Conservation (phyloP, 2,888 invertebrate species). For the Mythimna loreyi region DNA sequence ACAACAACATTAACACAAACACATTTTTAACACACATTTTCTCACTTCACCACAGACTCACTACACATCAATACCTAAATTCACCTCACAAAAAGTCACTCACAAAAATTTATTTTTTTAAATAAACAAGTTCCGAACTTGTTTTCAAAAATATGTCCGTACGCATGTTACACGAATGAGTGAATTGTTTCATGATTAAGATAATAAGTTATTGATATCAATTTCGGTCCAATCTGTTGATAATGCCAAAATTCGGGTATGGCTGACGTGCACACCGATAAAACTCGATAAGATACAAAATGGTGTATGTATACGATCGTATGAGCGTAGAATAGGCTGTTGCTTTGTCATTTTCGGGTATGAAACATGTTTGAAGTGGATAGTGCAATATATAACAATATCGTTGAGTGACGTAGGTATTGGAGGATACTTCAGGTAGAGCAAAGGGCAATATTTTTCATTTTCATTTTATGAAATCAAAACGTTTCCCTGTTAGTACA, state of each 20-base stretch:
- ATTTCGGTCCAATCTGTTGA: slow-evolving; percentile 71
- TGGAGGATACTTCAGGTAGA: not conserved
- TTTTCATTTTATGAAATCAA: no score
- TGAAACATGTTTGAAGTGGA: slow-evolving; percentile 3
- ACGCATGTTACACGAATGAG: slow-evolving; percentile 38
- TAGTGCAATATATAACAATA: not conserved
- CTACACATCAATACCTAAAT: slow-evolving; percentile 5
- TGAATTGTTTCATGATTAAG: slow-evolving; percentile 72
- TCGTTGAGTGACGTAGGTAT: not conserved
- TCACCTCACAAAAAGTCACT: slow-evolving; percentile 18
- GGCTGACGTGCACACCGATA: slow-evolving; percentile 67
- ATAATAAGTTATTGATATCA: slow-evolving; percentile 68
- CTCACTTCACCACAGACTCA: slow-evolving; percentile 15
- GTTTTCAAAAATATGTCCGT: slow-evolving; percentile 21
- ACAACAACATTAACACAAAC: slow-evolving; percentile 47
- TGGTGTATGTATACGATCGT: slow-evolving; percentile 24
- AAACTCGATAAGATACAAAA: slow-evolving; percentile 60
- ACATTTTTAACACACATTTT: slow-evolving; percentile 50
- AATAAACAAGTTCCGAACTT: slow-evolving; percentile 8
- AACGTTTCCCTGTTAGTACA: no score
- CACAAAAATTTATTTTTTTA: not conserved
- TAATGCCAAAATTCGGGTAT: slow-evolving; percentile 67
- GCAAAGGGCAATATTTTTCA: not conserved
- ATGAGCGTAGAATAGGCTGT: slow-evolving; percentile 26
- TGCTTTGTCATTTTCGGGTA: slow-evolving; percentile 23